Evolutionary conservation across 2,797 vertebrate genomes (phyloP).

Genomic region (Fratercula arctica): DNA sequence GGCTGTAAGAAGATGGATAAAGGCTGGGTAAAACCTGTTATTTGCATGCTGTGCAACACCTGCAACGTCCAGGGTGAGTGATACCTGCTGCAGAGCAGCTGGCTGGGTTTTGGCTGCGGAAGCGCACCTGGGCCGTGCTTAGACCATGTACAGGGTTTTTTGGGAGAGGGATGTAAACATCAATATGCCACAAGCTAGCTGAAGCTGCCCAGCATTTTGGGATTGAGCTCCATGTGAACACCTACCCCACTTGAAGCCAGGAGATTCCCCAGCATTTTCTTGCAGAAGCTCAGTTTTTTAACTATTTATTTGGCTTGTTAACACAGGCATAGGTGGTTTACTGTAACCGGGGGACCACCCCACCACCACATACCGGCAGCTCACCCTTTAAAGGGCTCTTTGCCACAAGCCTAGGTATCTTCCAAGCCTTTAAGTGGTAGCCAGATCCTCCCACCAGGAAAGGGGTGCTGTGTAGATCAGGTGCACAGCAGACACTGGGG

Average conservation of each 20-base stretch:
- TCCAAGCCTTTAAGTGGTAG: background rate
- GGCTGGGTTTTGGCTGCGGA: background rate
- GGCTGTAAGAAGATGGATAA: background rate
- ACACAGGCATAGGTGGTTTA: background rate
- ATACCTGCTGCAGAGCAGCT: background rate
- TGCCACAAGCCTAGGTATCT: background rate
- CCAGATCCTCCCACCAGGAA: background rate
- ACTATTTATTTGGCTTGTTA: background rate
- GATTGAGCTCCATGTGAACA: rapidly evolving
- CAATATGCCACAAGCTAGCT: background rate
- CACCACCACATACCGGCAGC: background rate
- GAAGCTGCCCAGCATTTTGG: background rate
- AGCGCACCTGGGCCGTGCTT: background rate
- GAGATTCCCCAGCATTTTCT: background rate
- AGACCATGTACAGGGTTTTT: background rate
- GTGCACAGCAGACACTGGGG: background rate
- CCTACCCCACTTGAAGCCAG: background rate
- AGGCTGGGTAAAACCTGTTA: background rate
- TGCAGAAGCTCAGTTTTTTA: background rate
- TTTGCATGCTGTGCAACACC: background rate
- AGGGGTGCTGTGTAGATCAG: background rate
- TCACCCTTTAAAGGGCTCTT: background rate
- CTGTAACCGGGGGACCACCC: background rate
- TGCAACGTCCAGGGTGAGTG: background rate
- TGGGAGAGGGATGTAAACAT: background rate